Evolutionary conservation across 2,797 vertebrate genomes (phyloP).

Genomic region (Anguilla marmorata): DNA sequence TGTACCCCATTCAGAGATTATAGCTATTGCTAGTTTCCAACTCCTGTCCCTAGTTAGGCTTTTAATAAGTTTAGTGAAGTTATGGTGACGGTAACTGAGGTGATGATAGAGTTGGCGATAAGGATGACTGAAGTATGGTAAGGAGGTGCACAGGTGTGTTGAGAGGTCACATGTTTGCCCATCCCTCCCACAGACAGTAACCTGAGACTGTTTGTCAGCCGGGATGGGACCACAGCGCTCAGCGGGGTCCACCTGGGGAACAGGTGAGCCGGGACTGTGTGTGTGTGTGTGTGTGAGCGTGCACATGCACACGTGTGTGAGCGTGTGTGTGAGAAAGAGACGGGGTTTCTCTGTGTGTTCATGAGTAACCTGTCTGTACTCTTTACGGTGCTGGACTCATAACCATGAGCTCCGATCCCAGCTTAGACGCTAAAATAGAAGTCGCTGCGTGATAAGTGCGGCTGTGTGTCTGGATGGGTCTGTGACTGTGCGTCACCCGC

Average conservation of each 20-base stretch:
- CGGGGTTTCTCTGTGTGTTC: background rate
- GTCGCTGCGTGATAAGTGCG: background rate
- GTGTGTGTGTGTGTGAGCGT: background rate
- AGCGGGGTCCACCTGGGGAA: conserved; percentile 89
- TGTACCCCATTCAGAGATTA: no score
- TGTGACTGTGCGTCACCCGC: background rate
- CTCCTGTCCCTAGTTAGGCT: no score
- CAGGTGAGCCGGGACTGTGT: conserved; percentile 70
- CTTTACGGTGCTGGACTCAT: background rate
- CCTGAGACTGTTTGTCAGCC: conserved; percentile 91
- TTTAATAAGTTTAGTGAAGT: no score
- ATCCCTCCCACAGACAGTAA: conserved; percentile 83
- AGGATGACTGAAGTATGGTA: background rate
- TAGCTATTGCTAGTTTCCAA: no score
- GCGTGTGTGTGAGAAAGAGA: background rate
- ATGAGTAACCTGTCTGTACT: background rate
- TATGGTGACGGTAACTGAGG: background rate
- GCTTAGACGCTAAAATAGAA: background rate
- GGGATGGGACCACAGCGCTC: conserved; percentile 87
- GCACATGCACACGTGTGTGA: background rate
- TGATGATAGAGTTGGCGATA: background rate
- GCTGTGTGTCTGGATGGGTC: background rate
- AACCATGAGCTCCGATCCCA: background rate
- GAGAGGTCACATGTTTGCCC: background rate
- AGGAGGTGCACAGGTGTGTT: background rate